These are phyloP conservation scores for Takifugu ocellatus DNA, from an alignment of 2,797 vertebrate genomes.

Conservation along the genomic window DNA sequence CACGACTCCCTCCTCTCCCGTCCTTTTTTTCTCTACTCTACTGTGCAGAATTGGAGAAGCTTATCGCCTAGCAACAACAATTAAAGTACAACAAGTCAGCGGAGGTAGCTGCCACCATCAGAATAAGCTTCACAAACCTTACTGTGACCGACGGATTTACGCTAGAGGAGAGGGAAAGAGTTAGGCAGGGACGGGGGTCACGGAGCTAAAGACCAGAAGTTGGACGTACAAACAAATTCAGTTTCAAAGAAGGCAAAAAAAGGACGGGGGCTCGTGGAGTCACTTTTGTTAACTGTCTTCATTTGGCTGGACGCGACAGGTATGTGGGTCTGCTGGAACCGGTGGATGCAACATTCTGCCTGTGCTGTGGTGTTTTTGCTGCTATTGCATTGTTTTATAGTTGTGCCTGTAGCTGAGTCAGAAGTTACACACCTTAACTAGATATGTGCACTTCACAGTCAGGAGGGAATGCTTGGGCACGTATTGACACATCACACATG, in stretches of 20 bases:
- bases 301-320: constrained; percentile 55
- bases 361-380: constrained; percentile 2
- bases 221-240: constrained; percentile 51
- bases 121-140: constrained; percentile 59
- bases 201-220: constrained; percentile 45
- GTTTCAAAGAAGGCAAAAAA: constrained; percentile 27
- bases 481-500: constrained; percentile 23
- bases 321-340: constrained; percentile 52
- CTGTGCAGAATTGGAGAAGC: constrained; percentile 76
- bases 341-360: constrained; percentile 13
- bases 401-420: constrained; percentile 5
- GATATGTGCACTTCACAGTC: constrained; percentile 25
- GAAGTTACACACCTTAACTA: constrained; percentile 17
- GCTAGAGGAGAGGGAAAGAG: constrained; percentile 21
- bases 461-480: constrained; percentile 33
- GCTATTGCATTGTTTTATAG: constrained; percentile 1
- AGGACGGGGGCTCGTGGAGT: constrained; percentile 38
- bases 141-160: constrained; percentile 48
- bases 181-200: constrained; percentile 12
- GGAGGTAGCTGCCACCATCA: constrained; percentile 62
- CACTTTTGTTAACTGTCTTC: constrained; percentile 24
- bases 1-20: constrained; percentile 25
- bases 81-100: constrained; percentile 82
- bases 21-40: constrained; percentile 55
- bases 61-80: constrained; percentile 83